Base-by-base conservation (phyloP, 2,888 invertebrate species). In the Tuberolachnus salignus region DNA sequence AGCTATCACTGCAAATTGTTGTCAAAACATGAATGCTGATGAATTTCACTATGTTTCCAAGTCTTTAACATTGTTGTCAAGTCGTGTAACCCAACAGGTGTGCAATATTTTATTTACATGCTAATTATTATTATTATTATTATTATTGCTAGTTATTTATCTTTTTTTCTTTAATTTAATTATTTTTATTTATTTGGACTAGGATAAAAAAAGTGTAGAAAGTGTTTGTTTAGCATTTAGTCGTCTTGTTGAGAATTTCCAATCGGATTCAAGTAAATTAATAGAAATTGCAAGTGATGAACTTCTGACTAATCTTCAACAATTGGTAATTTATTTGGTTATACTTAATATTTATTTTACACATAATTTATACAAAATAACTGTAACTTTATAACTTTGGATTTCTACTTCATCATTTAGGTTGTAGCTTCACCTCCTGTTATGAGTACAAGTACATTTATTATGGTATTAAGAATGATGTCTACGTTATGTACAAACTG, bases 1-100 rank as follows among this genome's bases (percentile, higher is more conserved):
- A 78, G 94, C 96, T 34, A 95, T 98, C 83, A 97, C 98, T 0
- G 97, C 98, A 80, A 99, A 99, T 86, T 99, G 98, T 86, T 98
- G 97, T 86, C 92, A 96, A 86, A 97, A 95, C 87, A 89, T 98
- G 83, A 93, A 94, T 59, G 89, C 92, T 1, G 97, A 97, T 84
- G 98, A 99, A 87, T 98, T 98, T 86, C 93, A 94, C 84, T 92
- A 95, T 84, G 94, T 98, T 42, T 89, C 92, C 81, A 95, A 95
- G 82, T 96, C 95, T 23, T 87, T 98, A 82, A 90, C 94, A 16
- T 87, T 97, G 73, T 88, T 98, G 73, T 95, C 97, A 67, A 92
- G 86, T 34, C 85, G 89, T 78, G 85, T 90, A 16, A 87, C 87
- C 57, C 88, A 88, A 82, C 88, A 88, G 85, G 84, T 83, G 81